Conservation (phyloP, 2,888 invertebrate species). For the Idaea aversata region DNA sequence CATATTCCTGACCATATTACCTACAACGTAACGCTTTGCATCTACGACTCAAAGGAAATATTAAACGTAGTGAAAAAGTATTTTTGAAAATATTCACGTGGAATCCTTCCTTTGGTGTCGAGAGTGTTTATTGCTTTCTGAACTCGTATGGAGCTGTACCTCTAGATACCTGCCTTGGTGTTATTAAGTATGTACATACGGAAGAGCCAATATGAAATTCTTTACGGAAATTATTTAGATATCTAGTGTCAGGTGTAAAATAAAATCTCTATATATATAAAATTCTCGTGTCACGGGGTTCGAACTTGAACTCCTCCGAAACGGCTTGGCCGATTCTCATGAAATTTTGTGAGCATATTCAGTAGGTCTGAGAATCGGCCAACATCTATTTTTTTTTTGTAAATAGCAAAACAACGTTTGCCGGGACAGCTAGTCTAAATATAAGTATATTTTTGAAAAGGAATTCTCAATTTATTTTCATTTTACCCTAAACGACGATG, state of each 20-base stretch:
- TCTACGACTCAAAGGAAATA: not conserved
- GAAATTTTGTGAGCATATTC: no score
- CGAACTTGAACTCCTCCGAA: no score
- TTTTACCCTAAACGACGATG: no score
- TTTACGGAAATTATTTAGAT: not conserved
- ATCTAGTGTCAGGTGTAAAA: not conserved
- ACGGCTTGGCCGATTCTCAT: no score
- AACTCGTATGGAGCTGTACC: not conserved
- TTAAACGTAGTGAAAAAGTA: not conserved
- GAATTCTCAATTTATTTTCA: no score
- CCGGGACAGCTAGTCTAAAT: no score
- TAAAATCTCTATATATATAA: no score
- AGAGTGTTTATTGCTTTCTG: constrained; percentile 16
- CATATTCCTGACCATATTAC: not conserved
- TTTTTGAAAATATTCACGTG: not conserved
- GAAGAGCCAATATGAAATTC: constrained; percentile 8
- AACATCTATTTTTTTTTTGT: no score
- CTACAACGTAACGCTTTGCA: not conserved
- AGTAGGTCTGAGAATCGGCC: no score
- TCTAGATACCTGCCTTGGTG: not conserved
- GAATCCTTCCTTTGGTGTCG: constrained; percentile 8
- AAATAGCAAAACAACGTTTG: no score
- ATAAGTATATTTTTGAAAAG: no score
- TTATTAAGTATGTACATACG: constrained; percentile 8
- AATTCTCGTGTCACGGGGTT: no score